Evolutionary conservation across 2,113 vertebrate species (phyloP), one percentile per base, ranked within the genome.

Genomic region (Synchiropus splendidus): DNA sequence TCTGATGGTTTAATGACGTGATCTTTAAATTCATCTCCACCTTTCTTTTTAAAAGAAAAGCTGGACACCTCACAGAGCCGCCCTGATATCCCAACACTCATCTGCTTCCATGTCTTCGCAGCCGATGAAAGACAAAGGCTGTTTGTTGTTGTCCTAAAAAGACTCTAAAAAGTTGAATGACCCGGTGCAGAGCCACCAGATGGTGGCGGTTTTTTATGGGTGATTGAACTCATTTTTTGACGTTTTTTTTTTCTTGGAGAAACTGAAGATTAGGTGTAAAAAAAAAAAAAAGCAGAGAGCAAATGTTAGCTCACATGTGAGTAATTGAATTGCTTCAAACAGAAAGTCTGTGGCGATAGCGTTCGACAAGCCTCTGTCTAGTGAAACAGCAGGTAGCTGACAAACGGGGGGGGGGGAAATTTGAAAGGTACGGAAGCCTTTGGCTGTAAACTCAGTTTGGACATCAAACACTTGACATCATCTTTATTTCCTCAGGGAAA

Each of bases 1-100:
- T 83, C 77, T 84, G 85, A 33, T 52, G 74, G 85, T 92, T 90
- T 90, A 95, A 90, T 91, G 89, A 85, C 89, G 92, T 90, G 89
- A 92, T 92, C 88, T 94, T 92, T 92, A 90, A 27, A 27, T 27
- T 27, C 21, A 5, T 8, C 21, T 8, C 21, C 21, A 4, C 21
- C 21, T 8, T 27, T 5, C 8, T 27, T 69, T 67, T 54, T 18
- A 18, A 10, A 37, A 36, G 72, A 75, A 76, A 55, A 58, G 62
- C 55, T 48, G 54, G 42, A 61, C 49, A 48, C 66, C 71, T 75
- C 65, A 58, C 63, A 69, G 64, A 68, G 11, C 11, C n/a, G 18
- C n/a, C 6, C 18, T 14, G 6, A 14, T 11, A 4, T n/a, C 39
- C 17, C 1, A 41, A 27, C 12, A n/a, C n/a, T n/a, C n/a, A 41